These are phyloP conservation scores for Erpetoichthys calabaricus DNA, from an alignment of 2,797 vertebrate species.

Conservation along the genomic window DNA sequence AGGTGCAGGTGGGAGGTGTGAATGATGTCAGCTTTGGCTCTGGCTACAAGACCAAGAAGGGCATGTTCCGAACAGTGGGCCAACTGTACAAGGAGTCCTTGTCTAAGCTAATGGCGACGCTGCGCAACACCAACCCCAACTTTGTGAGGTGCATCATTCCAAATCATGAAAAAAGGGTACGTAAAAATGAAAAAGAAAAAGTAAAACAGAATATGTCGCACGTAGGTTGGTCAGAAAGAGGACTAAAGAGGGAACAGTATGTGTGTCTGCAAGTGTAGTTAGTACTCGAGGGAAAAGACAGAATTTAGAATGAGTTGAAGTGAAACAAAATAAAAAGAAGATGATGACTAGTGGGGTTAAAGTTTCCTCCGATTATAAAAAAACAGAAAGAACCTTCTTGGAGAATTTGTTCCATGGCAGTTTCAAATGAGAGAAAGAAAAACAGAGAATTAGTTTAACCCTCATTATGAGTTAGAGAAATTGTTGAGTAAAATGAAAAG, in stretches of 20 bases:
- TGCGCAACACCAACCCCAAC: slow-evolving; percentile 85
- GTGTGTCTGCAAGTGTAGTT: too few species aligned
- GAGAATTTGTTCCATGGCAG: too few species aligned
- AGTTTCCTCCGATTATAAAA: too few species aligned
- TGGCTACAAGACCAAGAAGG: slow-evolving; percentile 73
- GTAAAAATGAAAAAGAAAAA: slow-evolving; percentile 11
- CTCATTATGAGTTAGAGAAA: too few species aligned
- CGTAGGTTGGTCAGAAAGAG: neutral
- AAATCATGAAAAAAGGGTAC: slow-evolving; percentile 80
- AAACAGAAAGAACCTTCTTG: too few species aligned
- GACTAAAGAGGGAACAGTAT: neutral
- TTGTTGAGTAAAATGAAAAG: too few species aligned
- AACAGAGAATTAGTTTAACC: too few species aligned
- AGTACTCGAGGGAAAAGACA: neutral
- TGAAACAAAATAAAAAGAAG: too few species aligned
- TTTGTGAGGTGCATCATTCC: slow-evolving; percentile 84
- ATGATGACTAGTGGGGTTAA: too few species aligned
- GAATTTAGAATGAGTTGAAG: neutral
- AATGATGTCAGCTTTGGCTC: slow-evolving; percentile 61
- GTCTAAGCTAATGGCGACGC: slow-evolving; percentile 78
- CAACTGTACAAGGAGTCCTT: slow-evolving; percentile 86
- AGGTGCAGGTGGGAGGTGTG: slow-evolving; percentile 61
- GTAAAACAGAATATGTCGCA: too few species aligned
- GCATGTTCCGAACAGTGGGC: slow-evolving; percentile 84
- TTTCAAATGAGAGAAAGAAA: too few species aligned